These are phyloP conservation scores for Ommatoiulus sabulosus DNA, from an alignment of 2,888 invertebrate genomes.

Conservation along the genomic window DNA sequence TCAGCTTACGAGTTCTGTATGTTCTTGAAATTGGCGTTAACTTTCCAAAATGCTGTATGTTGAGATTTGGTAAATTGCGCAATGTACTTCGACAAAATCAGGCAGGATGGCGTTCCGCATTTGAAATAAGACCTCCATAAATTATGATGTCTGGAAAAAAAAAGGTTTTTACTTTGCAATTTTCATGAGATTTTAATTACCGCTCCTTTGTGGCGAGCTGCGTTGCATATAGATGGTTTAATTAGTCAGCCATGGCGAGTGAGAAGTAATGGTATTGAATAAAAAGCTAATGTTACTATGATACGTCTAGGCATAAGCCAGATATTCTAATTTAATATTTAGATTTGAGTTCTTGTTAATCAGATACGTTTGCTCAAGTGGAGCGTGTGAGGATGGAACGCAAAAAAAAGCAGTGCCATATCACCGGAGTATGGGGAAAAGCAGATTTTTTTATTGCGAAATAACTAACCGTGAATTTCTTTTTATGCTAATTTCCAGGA, in stretches of 20 bases:
- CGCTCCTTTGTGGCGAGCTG: not conserved
- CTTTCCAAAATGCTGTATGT: too few relatives aligned
- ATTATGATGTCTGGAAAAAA: not conserved
- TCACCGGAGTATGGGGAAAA: not conserved
- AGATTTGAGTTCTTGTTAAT: not conserved
- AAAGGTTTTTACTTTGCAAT: not conserved
- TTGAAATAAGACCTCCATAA: not conserved
- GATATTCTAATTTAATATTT: constrained; percentile 20
- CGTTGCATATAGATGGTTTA: constrained; percentile 1
- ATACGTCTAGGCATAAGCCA: not conserved
- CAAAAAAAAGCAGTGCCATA: not conserved
- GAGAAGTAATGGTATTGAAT: not conserved
- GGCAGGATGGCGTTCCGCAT: not conserved
- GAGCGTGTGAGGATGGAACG: not conserved
- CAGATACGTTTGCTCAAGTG: not conserved
- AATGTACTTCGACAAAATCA: not conserved
- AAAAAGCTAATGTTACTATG: not conserved
- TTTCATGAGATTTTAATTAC: constrained; percentile 14
- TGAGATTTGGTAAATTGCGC: not conserved
- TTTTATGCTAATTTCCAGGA: constrained; percentile 1
- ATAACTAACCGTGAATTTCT: constrained; percentile 21
- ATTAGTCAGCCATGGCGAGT: not conserved
- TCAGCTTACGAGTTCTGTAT: too few relatives aligned
- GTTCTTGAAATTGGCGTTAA: too few relatives aligned
- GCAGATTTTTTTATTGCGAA: not conserved